Percentiles rank a stretch among this genome's conserved stretches.
Conservation (phyloP, 1,140 invertebrate species). For the Hetaerina americana region DNA sequence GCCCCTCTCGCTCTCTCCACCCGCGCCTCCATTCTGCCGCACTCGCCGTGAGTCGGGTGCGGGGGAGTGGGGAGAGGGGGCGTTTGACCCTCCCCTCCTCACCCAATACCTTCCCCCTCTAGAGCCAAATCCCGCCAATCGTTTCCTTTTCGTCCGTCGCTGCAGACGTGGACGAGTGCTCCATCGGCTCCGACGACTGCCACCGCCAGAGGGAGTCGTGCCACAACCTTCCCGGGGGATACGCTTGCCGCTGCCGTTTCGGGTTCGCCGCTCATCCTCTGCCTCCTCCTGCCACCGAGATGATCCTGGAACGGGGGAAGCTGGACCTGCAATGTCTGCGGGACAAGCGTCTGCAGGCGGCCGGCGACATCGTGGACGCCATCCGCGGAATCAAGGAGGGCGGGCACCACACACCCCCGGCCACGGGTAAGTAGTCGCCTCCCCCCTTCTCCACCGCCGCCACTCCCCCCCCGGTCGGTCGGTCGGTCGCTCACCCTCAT, state of each 20-base stretch:
- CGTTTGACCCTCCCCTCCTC: too few species aligned
- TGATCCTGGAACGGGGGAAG: neutral
- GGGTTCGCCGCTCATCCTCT: conserved; percentile 25
- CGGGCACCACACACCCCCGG: neutral
- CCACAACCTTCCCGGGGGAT: conserved; percentile 40
- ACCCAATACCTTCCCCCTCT: too few species aligned
- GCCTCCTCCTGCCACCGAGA: neutral
- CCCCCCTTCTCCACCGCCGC: too few species aligned
- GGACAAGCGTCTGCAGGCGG: neutral
- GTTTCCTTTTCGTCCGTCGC: neutral
- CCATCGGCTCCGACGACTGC: conserved; percentile 29
- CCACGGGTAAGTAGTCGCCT: neutral
- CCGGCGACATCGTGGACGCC: neutral
- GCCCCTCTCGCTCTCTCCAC: too few species aligned
- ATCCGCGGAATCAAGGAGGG: neutral
- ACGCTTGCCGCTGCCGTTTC: conserved; percentile 34
- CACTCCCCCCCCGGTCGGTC: too few species aligned
- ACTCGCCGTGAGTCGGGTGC: too few species aligned
- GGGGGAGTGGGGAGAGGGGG: too few species aligned
- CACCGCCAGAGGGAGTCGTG: conserved; percentile 31
- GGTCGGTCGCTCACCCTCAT: too few species aligned
- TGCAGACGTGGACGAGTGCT: conserved; percentile 47
- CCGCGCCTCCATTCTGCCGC: too few species aligned
- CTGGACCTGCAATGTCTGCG: neutral
- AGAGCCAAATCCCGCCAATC: neutral